A percentile compares a stretch with the other conserved stretches of the same genome.
These are phyloP conservation scores for Drosophila kohkoa DNA, from an alignment of 1,140 invertebrate genomes.

Conservation along the genomic window DNA sequence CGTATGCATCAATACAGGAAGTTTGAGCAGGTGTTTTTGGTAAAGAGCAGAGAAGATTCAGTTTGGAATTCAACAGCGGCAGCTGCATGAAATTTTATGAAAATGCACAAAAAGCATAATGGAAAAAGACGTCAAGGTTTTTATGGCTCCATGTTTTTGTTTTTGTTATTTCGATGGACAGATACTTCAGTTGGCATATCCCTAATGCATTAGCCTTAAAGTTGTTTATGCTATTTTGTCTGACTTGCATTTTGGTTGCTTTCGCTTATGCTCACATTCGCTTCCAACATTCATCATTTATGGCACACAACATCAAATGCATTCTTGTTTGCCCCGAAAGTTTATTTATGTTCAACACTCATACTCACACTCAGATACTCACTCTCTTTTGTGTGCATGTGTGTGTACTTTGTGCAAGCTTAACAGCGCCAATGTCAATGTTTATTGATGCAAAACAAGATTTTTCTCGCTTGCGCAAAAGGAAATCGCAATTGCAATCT, in stretches of 20 bases:
- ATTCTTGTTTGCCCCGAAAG: conserved; percentile 41
- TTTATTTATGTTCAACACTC: conserved; percentile 42
- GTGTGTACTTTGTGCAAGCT: conserved; percentile 2
- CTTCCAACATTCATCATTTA: conserved; percentile 66
- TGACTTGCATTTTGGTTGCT: conserved; percentile 22
- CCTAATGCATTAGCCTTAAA: conserved; percentile 36
- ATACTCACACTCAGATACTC: neutral
- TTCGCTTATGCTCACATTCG: neutral
- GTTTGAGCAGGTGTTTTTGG: neutral
- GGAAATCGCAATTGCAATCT: conserved; percentile 52
- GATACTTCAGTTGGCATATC: conserved; percentile 9
- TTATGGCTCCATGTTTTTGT: conserved; percentile 1
- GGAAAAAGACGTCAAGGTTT: neutral
- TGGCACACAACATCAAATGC: conserved; percentile 52
- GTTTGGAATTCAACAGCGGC: conserved; percentile 18
- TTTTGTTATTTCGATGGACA: conserved; percentile 12
- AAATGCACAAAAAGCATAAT: conserved; percentile 7
- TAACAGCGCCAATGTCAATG: conserved; percentile 70
- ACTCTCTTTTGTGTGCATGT: too few species aligned
- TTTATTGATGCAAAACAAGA: conserved; percentile 81
- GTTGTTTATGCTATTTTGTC: conserved; percentile 42
- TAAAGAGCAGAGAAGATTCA: neutral
- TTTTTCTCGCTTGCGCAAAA: conserved; percentile 54
- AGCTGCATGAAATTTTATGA: conserved; percentile 13
- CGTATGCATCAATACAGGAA: neutral